Conservation (phyloP, 2,888 invertebrate species). For the Rhogogaster chlorosoma region DNA sequence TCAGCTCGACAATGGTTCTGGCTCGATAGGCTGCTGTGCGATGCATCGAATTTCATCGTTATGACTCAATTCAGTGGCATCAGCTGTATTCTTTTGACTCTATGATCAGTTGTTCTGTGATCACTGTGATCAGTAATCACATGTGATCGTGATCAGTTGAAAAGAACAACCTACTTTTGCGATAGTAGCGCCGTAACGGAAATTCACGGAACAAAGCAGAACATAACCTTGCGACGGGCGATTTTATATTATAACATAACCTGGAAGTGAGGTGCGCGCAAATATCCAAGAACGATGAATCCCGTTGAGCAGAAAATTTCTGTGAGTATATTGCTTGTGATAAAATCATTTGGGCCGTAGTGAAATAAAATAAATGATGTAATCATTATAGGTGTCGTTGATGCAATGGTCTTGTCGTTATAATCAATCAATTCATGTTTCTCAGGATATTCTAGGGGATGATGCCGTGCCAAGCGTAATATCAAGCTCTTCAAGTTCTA, state of each 20-base stretch:
- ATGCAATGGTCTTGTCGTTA: background rate
- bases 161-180: slow-evolving; percentile 1
- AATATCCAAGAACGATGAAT: background rate
- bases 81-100: background rate
- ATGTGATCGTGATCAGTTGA: background rate
- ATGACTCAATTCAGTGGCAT: too few relatives aligned
- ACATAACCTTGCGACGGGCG: background rate
- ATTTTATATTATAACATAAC: background rate
- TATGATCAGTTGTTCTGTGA: background rate
- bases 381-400: background rate
- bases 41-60: too few relatives aligned
- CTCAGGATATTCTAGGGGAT: background rate
- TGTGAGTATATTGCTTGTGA: background rate
- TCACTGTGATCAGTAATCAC: background rate
- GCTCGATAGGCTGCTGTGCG: too few relatives aligned
- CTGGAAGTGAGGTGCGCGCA: background rate
- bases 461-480: background rate
- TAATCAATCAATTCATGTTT: background rate
- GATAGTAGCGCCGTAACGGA: background rate
- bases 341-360: background rate
- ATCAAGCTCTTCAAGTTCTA: background rate
- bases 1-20: too few relatives aligned
- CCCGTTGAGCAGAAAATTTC: background rate
- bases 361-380: background rate
- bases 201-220: slow-evolving; percentile 1